Base-by-base conservation (phyloP, 2,888 invertebrate species). In the Mesoligia furuncula region DNA sequence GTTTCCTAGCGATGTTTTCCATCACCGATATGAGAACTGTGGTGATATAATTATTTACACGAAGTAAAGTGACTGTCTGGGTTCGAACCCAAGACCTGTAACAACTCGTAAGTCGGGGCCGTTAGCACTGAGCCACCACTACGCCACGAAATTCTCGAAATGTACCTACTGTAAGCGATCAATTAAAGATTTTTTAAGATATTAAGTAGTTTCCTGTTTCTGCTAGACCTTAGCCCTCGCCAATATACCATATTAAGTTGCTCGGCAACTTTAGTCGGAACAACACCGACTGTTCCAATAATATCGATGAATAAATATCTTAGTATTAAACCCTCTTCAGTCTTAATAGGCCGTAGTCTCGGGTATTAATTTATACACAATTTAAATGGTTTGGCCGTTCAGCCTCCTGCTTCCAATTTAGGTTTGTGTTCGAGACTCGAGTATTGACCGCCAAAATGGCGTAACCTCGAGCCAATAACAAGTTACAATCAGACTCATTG, bases 391-490 rank as follows among this genome's bases (percentile, higher is more conserved):
- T 69, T 27, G 31, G 27, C 36, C 66, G 73, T 5, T 73, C 59
- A 51, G 31, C 69, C 65, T 74, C 20, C 62, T 70, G 72, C 15
- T 78, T 42, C 72, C 59, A 79, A 81, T 85, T 80, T 71, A 66
- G 73, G 61, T 73, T 72, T 75, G 51, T 45, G 24, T 79, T 70
- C 24, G 62, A 67, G 77, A 17, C 77, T 70, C 24, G 62, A 67
- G 77, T 72, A 77, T 73, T 85, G 74, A 75, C 82, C 68, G 36
- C 39, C 27, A 69, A 72, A 73, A 78, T 71, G 75, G 73, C 74
- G 78, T 77, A 67, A 77, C 31, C 61, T 65, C 27, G 36, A 71
- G n/a, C 15, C 65, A 67, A 75, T 36, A 73, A 70, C 57, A 62
- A 73, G n/a, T 45, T 39, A 62, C 42, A 68, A 54, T 57, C n/a